Conservation (phyloP, 2,888 invertebrate species). For the Erpobdella octoculata region DNA sequence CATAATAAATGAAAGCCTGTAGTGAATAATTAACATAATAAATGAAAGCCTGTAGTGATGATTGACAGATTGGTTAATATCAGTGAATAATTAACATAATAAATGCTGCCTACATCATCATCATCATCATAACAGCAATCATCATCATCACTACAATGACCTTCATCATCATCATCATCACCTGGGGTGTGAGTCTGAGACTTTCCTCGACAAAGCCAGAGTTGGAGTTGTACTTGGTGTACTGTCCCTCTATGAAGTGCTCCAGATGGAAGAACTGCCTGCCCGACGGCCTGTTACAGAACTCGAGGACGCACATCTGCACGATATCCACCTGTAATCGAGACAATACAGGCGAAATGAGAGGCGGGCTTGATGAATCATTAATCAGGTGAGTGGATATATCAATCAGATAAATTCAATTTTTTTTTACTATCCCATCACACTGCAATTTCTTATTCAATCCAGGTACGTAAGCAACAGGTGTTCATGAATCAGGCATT, state of each 20-base stretch:
- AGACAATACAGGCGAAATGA: background rate
- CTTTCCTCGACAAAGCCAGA: conserved; percentile 57
- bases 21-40: no score
- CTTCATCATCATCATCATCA: conserved; percentile 37
- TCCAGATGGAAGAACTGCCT: conserved; percentile 56
- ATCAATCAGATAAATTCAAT: background rate
- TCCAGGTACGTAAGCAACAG: no score
- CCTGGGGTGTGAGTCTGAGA: conserved; percentile 56
- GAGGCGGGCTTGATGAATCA: background rate
- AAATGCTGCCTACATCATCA: background rate
- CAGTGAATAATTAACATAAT: background rate
- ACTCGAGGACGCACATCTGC: conserved; percentile 58
- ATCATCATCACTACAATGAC: no score
- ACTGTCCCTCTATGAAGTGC: conserved; percentile 58
- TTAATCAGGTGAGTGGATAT: background rate
- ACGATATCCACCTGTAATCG: conserved; percentile 56
- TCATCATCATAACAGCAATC: no score
- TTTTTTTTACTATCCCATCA: background rate
- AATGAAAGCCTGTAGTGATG: background rate
- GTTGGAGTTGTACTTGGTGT: conserved; percentile 59
- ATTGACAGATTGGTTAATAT: background rate
- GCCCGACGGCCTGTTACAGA: conserved; percentile 52
- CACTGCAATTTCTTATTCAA: background rate
- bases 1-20: no score
- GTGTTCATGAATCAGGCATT: no score